Evolutionary conservation across 2,797 vertebrate species (phyloP), one percentile per base, ranked within the genome.

Genomic region (Sebastes baramenuke): DNA sequence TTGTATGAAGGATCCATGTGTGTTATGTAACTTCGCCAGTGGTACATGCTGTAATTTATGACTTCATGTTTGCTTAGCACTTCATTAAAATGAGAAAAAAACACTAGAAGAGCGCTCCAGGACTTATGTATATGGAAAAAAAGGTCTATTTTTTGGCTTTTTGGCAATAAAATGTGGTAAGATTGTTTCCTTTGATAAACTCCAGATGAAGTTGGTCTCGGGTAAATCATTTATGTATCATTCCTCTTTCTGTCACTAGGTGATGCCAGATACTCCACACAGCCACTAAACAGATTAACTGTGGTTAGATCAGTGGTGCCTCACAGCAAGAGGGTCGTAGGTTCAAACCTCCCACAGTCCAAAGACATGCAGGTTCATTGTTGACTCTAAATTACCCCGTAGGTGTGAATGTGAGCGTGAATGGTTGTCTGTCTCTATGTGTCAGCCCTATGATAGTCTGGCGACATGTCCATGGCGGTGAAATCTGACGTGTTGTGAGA

Each of bases 11-110:
- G 49, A 64, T 80, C 62, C 71, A 66, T 83, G 76, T 90, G 77
- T 92, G 76, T 91, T 73, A 38, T 88, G 86, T 89, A 81, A 90
- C 84, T 75, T 90, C 88, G 85, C 80, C 86, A 80, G 83, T 94
- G 88, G 89, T 93, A 93, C 91, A 84, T 88, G 84, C 77, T 93
- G 91, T 94, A 91, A 90, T 83, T 92, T 92, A 88, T 90, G 73
- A 93, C 69, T 77, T 82, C 80, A 80, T 88, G 85, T 91, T 91
- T 86, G 84, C 87, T 90, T 83, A 83, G 82, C 84, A 89, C 70
- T 73, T 77, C 67, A 87, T 83, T 86, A 78, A 91, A 88, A 88
- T 88, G 61, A 59, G 24, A 52, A 59, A 24, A 29, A 32, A 16
- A 20, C 8, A 52, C 18, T n/a, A 52, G 42, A 18, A 46, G 16